A percentile compares a stretch with the other conserved stretches of the same genome.
Conservation (phyloP, 2,888 invertebrate species). For the Acrobasis repandana region DNA sequence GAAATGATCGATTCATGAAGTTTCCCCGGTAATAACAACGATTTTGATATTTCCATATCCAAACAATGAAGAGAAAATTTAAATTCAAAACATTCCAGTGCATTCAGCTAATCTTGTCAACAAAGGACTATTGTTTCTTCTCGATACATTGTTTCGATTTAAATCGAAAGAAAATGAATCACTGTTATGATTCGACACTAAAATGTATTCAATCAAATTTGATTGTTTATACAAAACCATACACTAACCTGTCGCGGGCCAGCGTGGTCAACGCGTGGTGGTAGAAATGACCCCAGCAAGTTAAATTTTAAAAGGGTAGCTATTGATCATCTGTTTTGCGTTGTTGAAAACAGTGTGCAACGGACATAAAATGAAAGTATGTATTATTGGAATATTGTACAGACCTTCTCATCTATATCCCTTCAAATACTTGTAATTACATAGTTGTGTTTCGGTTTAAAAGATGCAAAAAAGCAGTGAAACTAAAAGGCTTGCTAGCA, state of each 20-base stretch:
- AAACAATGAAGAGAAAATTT: conserved; percentile 77
- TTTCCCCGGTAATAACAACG: conserved; percentile 55
- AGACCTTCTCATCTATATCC: too few species aligned
- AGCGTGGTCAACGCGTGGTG: not conserved
- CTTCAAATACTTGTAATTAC: too few species aligned
- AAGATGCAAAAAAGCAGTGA: too few species aligned
- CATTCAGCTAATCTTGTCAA: conserved; percentile 81
- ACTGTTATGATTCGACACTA: conserved; percentile 76
- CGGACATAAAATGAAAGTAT: too few species aligned
- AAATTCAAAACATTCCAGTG: conserved; percentile 78
- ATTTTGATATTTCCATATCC: conserved; percentile 63
- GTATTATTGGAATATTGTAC: too few species aligned
- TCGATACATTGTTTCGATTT: conserved; percentile 77
- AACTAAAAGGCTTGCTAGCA: too few species aligned
- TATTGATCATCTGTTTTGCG: too few species aligned
- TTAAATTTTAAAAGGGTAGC: not conserved
- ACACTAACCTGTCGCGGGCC: not conserved
- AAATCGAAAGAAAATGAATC: conserved; percentile 76
- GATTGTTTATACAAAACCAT: conserved; percentile 67
- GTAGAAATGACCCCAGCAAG: not conserved
- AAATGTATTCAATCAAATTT: conserved; percentile 76
- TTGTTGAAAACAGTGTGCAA: too few species aligned
- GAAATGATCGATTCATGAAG: conserved; percentile 70
- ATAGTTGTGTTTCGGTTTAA: too few species aligned
- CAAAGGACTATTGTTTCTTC: conserved; percentile 79